Conservation (phyloP, 2,113 vertebrate species). For the Muntiacus reevesi region DNA sequence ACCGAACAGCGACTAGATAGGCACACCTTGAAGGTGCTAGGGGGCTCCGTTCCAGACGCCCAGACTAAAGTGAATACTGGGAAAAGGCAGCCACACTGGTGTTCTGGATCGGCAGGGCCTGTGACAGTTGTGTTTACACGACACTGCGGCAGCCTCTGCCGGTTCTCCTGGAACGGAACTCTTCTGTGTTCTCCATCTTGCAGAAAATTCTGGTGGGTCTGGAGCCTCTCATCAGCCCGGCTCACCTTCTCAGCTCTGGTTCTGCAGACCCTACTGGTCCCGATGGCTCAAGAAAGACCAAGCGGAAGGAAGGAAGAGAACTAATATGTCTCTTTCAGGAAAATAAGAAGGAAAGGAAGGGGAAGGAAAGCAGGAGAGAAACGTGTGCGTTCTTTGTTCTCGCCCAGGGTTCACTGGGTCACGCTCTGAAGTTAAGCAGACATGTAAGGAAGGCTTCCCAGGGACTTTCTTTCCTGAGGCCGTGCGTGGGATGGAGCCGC, state of each 20-base stretch:
- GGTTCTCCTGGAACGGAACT: neutral
- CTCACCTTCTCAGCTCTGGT: neutral
- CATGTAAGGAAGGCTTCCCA: neutral
- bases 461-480: neutral
- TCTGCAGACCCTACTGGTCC: neutral
- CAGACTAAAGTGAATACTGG: rapidly evolving
- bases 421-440: rapidly evolving
- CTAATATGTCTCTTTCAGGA: neutral
- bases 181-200: neutral
- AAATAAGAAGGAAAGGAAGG: neutral
- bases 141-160: too few species aligned
- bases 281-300: neutral
- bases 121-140: rapidly evolving
- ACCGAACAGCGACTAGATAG: rapidly evolving
- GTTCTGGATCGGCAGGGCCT: neutral
- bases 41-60: rapidly evolving
- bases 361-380: too few species aligned
- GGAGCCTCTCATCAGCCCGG: neutral
- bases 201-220: too few species aligned
- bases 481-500: rapidly evolving
- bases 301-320: neutral
- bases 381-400: too few species aligned
- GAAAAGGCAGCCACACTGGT: neutral
- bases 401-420: rapidly evolving
- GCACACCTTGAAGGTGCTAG: neutral